Percentiles rank a stretch among this genome's conserved stretches.
Evolutionary conservation across 2,888 invertebrate species (phyloP).

Genomic region (Agrilus mali): DNA sequence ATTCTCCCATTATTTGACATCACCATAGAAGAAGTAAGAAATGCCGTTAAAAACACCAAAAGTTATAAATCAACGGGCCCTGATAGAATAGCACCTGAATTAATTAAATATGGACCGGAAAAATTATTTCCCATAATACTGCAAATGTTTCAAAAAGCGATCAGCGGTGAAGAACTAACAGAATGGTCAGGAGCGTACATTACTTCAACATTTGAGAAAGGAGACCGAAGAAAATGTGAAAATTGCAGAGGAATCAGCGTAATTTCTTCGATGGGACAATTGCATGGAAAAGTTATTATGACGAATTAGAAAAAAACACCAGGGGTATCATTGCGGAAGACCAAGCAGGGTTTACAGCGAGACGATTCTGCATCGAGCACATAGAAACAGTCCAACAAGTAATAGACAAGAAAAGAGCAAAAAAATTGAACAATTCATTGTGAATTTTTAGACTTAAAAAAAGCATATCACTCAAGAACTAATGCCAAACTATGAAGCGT

Average conservation of each 20-base stretch:
- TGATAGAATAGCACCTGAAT: conserved; percentile 1
- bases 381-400: too few species aligned
- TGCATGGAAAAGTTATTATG: conserved; percentile 3
- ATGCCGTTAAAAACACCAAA: not conserved
- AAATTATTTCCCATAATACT: conserved; percentile 4
- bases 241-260: conserved; percentile 4
- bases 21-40: not conserved
- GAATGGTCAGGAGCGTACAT: conserved; percentile 5
- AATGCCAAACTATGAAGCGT: too few species aligned
- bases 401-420: too few species aligned
- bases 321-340: not conserved
- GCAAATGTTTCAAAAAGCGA: conserved; percentile 3
- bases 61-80: conserved; percentile 2
- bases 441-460: too few species aligned
- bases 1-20: too few species aligned
- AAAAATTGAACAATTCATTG: too few species aligned
- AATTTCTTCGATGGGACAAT: conserved; percentile 1
- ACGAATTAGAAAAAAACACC: conserved; percentile 1
- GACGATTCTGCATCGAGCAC: not conserved
- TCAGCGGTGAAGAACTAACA: conserved; percentile 3
- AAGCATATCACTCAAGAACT: too few species aligned
- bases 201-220: conserved; percentile 3
- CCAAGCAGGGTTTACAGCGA: not conserved
- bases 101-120: conserved; percentile 5
- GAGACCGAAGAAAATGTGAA: not conserved